Percentiles rank a stretch among this genome's conserved stretches.
Conservation (phyloP, 2,113 vertebrate species). For the Takifugu bimaculatus region DNA sequence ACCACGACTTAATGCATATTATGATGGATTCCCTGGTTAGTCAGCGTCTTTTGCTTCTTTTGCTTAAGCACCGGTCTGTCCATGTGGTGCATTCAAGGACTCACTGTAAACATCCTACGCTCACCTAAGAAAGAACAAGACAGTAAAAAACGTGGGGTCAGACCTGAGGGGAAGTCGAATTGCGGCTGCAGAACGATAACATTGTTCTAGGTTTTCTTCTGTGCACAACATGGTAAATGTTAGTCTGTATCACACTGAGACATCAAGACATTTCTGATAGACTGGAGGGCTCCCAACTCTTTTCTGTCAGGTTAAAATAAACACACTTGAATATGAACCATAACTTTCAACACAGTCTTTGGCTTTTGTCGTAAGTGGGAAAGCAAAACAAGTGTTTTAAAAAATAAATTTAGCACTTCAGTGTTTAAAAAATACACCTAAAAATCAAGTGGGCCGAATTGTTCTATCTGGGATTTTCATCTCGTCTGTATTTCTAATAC, state of each 20-base stretch:
- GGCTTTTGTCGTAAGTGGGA: too few relatives aligned
- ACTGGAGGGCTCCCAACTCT: neutral
- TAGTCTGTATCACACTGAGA: constrained; percentile 36
- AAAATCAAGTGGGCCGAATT: neutral
- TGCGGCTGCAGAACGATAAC: constrained; percentile 23
- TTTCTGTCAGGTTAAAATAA: neutral
- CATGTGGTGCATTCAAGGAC: too few relatives aligned
- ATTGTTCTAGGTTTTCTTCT: constrained; percentile 25
- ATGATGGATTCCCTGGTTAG: too few relatives aligned
- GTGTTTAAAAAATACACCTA: neutral
- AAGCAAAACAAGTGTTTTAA: neutral
- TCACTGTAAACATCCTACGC: too few relatives aligned
- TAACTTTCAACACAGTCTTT: too few relatives aligned
- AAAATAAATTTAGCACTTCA: too few relatives aligned
- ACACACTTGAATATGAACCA: neutral
- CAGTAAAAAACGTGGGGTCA: neutral
- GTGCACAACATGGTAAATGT: constrained; percentile 4
- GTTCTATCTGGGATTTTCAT: neutral
- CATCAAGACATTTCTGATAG: constrained; percentile 34
- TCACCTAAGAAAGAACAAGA: neutral
- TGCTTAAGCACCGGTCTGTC: neutral
- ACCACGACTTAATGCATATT: neutral
- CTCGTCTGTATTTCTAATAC: neutral
- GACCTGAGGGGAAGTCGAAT: constrained; percentile 10
- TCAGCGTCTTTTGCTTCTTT: too few relatives aligned